Evolutionary conservation across 2,113 vertebrate species (phyloP).

Genomic region (Periophthalmus modestus): DNA sequence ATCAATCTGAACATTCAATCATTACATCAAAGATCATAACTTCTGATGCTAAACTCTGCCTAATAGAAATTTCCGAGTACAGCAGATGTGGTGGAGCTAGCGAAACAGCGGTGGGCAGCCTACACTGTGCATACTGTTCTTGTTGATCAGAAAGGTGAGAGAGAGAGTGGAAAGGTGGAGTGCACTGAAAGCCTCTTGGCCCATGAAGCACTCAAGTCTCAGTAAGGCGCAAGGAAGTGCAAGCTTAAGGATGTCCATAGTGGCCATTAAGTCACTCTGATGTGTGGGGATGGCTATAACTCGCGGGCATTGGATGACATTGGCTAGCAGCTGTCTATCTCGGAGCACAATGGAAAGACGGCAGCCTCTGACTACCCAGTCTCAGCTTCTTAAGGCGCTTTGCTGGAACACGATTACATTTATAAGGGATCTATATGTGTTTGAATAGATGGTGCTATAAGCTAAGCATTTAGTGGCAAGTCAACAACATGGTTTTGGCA

Average conservation of each 20-base stretch:
- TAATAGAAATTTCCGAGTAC: conserved; percentile 57
- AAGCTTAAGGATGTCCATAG: conserved; percentile 45
- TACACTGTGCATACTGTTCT: conserved; percentile 30
- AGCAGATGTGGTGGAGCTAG: conserved; percentile 32
- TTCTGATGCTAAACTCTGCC: too few relatives aligned
- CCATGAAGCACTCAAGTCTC: conserved; percentile 56
- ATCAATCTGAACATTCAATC: too few relatives aligned
- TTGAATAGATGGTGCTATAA: neutral
- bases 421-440: neutral
- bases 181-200: conserved; percentile 53
- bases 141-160: conserved; percentile 35
- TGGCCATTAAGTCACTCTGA: conserved; percentile 61
- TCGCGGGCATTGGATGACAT: conserved; percentile 35
- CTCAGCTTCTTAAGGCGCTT: conserved; percentile 12
- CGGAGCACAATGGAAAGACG: conserved; percentile 14
- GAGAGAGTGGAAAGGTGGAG: conserved; percentile 18
- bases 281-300: conserved; percentile 39
- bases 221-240: conserved; percentile 41
- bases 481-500: neutral
- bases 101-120: conserved; percentile 31
- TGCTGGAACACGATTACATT: conserved; percentile 14
- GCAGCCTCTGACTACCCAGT: conserved; percentile 1
- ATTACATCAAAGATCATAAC: too few relatives aligned
- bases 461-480: neutral
- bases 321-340: conserved; percentile 11